Conservation (phyloP, 2,797 vertebrate genomes). For the Pelochelys cantorii region DNA sequence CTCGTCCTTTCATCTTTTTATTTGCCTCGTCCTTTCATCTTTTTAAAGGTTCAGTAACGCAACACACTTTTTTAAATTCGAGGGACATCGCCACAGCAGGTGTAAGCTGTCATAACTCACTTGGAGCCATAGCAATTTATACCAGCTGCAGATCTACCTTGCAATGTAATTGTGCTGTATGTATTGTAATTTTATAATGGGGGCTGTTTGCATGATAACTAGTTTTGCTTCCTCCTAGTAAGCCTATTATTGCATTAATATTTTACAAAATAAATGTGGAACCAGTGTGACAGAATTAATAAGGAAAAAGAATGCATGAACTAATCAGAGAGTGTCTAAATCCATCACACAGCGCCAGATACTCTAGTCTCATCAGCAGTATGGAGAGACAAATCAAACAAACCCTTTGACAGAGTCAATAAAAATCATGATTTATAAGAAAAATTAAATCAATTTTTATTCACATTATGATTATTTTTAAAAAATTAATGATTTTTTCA, state of each 20-base stretch:
- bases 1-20: neutral
- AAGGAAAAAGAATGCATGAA: neutral
- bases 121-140: neutral
- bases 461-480: neutral
- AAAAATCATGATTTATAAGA: neutral
- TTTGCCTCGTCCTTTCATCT: neutral
- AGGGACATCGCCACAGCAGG: neutral
- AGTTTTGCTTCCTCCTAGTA: neutral
- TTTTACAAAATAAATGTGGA: neutral
- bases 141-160: neutral
- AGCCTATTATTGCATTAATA: neutral
- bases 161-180: fast-evolving
- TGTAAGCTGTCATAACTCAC: neutral
- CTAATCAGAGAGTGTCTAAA: neutral
- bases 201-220: neutral
- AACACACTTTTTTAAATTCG: neutral
- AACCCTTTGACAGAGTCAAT: neutral
- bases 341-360: neutral
- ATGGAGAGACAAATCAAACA: neutral
- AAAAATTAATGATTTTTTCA: neutral
- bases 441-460: neutral
- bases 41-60: neutral
- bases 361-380: neutral
- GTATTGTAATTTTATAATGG: neutral
- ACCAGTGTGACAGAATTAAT: conserved; percentile 14